Base-by-base conservation (phyloP, 2,888 invertebrate species). In the Papilio gigon region DNA sequence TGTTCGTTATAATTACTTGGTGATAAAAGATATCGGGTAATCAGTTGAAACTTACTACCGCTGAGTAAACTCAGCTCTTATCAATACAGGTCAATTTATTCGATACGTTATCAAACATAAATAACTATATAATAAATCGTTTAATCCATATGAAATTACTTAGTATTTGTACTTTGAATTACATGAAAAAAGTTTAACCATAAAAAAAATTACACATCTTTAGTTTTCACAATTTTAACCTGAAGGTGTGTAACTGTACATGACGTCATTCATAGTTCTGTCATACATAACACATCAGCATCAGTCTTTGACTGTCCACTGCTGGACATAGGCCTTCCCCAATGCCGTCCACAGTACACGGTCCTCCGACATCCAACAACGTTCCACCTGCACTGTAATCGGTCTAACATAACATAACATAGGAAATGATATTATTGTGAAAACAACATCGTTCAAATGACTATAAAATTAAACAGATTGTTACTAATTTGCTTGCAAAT, bases 71-170 rank as follows among this genome's bases (percentile, higher is more conserved):
- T 85, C 53, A 17, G 66, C 74, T 75, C 72, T 74, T 87, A 89
- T 89, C 88, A 82, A 89, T 81, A 70, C 84, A 76, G 90, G 90
- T 85, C 89, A 86, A 85, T 87, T 83, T 79, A 76, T 71, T 76
- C 73, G 76, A 79, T 78, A 72, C 73, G 67, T 79, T 85, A 87
- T 87, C 87, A 76, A 72, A 73, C 70, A 74, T 76, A 77, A 81
- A 80, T 80, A 74, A 71, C 69, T 77, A 74, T 68, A 75, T n/a
- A 77, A 30, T 56, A 56, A 56, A 56, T 56, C 53, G 30, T 56
- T 56, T 56, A 56, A 56, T 56, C 30, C 53, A 56, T 4, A 30
- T 11, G 5, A 47, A 14, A 27, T 27, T 53, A 53, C 2, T 4
- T 27, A 14, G 27, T 25, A 53, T 50, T 27, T 47, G 4, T 22